Percentiles rank a stretch among this genome's conserved stretches.
Conservation (phyloP, 2,113 vertebrate species). For the Tretioscincus oriximinensis region DNA sequence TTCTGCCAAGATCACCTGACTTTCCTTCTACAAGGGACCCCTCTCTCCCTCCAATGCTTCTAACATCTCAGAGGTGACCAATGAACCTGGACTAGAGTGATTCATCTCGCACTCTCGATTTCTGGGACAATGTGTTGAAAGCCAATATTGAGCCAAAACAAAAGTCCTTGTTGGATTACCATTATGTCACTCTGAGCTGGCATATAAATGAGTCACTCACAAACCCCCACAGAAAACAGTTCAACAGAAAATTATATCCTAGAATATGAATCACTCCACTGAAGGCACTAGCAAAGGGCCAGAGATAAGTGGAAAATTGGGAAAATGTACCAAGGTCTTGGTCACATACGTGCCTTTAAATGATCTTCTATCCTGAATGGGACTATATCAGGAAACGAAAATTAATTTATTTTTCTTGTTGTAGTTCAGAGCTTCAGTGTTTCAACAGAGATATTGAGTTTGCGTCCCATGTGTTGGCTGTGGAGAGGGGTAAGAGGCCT, state of each 20-base stretch:
- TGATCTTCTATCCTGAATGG: no score
- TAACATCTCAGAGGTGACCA: neutral
- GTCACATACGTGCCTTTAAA: no score
- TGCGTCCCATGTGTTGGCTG: no score
- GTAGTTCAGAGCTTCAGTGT: no score
- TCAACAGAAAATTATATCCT: constrained; percentile 48
- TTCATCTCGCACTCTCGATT: constrained; percentile 8
- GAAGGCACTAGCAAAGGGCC: neutral
- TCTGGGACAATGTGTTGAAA: constrained; percentile 7
- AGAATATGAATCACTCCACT: constrained; percentile 42
- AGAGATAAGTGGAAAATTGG: constrained; percentile 28
- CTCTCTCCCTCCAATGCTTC: neutral
- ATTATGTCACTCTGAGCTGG: constrained; percentile 47
- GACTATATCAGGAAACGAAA: no score
- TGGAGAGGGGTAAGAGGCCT: no score
- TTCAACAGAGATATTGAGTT: no score
- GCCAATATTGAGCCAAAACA: constrained; percentile 16
- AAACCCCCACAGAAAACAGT: no score
- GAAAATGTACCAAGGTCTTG: neutral
- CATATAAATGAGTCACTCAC: constrained; percentile 47
- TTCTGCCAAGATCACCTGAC: no score
- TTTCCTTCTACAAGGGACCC: no score
- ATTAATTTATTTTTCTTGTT: no score
- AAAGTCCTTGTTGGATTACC: constrained; percentile 11
- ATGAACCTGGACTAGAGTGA: neutral